A percentile compares a stretch with the other conserved stretches of the same genome.
phyloP scores from a whole-genome alignment of 2,113 vertebrate genomes.

The Chamaea fasciata region DNA sequence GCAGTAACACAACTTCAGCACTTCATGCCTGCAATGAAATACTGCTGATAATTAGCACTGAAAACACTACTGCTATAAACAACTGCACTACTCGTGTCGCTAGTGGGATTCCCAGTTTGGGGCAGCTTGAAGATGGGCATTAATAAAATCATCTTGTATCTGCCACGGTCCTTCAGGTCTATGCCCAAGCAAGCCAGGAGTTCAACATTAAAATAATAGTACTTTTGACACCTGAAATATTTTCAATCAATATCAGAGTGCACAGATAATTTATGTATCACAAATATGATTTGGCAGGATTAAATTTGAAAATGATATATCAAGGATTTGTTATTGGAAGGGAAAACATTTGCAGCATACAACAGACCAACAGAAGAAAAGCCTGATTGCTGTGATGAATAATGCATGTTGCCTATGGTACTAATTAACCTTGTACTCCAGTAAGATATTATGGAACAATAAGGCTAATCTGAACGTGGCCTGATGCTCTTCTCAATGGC shows the following conservation, averaged over 20 bases:
- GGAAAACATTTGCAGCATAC: constrained; percentile 40
- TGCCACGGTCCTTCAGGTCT: neutral
- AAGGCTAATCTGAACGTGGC: constrained; percentile 67
- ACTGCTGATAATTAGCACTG: neutral
- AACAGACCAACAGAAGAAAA: constrained; percentile 60
- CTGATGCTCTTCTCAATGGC: constrained; percentile 54
- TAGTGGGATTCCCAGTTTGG: neutral
- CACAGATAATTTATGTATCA: constrained; percentile 19
- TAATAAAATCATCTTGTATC: neutral
- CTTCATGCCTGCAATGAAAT: neutral
- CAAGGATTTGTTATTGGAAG: constrained; percentile 47
- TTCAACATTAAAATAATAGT: neutral
- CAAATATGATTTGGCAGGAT: constrained; percentile 42
- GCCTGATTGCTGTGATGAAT: constrained; percentile 67
- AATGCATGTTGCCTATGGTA: constrained; percentile 69
- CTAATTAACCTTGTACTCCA: constrained; percentile 74
- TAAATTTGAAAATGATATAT: constrained; percentile 60
- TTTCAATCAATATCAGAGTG: constrained; percentile 1
- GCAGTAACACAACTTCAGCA: neutral
- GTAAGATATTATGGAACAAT: constrained; percentile 65
- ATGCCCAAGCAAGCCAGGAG: neutral
- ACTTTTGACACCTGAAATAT: neutral
- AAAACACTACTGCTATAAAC: neutral
- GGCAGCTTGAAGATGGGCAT: neutral
- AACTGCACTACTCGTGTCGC: neutral